phyloP scores from a whole-genome alignment of 2,113 vertebrate species.

The Sminthopsis crassicaudata region DNA sequence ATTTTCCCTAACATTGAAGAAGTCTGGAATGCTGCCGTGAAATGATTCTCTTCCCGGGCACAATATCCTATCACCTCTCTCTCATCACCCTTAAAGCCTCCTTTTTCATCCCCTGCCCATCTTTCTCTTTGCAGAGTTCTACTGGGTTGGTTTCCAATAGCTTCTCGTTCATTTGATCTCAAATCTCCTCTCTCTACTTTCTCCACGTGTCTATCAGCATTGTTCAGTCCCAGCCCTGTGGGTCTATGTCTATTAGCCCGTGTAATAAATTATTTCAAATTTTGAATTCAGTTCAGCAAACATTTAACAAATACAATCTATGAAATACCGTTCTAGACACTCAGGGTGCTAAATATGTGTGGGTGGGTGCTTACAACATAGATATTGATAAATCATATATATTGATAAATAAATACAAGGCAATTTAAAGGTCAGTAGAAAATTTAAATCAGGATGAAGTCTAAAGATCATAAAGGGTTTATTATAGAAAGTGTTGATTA shows the following conservation, averaged over 20 bases:
- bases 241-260: not conserved
- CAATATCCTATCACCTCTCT: not conserved
- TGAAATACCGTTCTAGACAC: not conserved
- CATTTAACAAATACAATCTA: not conserved
- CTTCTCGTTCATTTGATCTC: not conserved
- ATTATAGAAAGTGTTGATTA: no score
- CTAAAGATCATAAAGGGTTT: no score
- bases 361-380: not conserved
- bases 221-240: no score
- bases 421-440: not conserved
- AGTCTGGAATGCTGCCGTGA: not conserved
- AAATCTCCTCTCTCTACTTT: not conserved
- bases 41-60: constrained; percentile 5
- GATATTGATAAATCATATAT: not conserved
- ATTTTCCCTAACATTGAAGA: not conserved
- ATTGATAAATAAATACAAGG: not conserved
- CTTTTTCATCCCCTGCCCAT: constrained; percentile 1
- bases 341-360: not conserved
- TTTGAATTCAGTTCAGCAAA: not conserved
- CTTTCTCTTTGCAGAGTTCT: constrained; percentile 10
- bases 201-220: not conserved
- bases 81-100: not conserved
- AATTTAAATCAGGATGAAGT: not conserved
- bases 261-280: not conserved
- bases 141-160: not conserved